Percentiles rank a stretch among this genome's conserved stretches.
Conservation (phyloP, 92 coral and sea anemone genomes). For the Pocillopora meandrina region DNA sequence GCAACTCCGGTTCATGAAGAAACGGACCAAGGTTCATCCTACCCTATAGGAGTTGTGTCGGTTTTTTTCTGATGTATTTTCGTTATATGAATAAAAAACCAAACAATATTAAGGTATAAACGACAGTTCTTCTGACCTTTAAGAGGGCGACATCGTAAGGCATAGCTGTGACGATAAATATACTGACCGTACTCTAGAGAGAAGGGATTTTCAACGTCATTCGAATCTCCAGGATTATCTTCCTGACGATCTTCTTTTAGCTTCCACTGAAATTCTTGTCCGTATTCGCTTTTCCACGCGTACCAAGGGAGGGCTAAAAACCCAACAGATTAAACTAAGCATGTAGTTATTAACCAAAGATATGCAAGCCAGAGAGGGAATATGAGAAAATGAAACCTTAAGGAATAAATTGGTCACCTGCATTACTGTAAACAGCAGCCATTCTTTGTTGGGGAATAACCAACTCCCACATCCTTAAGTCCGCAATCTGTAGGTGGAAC, state of each 20-base stretch:
- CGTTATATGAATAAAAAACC: too few relatives aligned
- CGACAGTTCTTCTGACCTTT: too few relatives aligned
- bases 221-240: background rate
- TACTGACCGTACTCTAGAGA: background rate
- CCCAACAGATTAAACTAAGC: too few relatives aligned
- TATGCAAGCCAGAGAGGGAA: too few relatives aligned
- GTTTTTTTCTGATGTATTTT: too few relatives aligned
- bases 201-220: background rate
- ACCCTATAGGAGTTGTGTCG: too few relatives aligned
- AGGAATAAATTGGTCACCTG: background rate
- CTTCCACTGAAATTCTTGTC: conserved; percentile 14
- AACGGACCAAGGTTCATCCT: too few relatives aligned
- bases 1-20: too few relatives aligned
- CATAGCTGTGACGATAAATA: background rate
- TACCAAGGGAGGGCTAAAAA: conserved; percentile 21
- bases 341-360: too few relatives aligned
- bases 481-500: conserved; percentile 4
- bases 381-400: background rate
- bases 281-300: conserved; percentile 9
- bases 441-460: conserved; percentile 9
- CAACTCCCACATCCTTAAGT: conserved; percentile 35
- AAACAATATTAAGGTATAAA: too few relatives aligned
- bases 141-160: too few relatives aligned
- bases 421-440: background rate
- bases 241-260: background rate